Conservation (phyloP, 2,888 invertebrate species). For the Lacanobia wlatinum region DNA sequence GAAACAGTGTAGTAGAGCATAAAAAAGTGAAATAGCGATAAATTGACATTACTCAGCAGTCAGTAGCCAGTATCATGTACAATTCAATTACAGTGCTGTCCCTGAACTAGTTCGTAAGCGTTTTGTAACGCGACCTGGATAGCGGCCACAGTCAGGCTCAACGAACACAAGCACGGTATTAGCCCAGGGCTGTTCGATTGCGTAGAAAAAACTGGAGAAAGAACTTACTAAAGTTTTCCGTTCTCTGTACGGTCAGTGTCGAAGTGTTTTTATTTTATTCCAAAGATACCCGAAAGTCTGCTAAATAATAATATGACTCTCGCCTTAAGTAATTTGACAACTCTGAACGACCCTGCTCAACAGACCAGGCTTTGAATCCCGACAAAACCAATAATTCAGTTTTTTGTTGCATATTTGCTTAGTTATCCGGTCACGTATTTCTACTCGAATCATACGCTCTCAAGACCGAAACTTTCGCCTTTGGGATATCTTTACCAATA, state of each 20-base stretch:
- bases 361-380: conserved; percentile 58
- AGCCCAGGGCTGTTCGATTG: conserved; percentile 44
- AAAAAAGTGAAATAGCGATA: conserved; percentile 49
- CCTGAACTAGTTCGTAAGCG: conserved; percentile 86
- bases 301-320: not conserved
- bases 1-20: conserved; percentile 32
- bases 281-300: not conserved
- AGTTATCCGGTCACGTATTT: conserved; percentile 43
- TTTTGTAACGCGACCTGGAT: conserved; percentile 87
- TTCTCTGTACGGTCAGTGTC: not conserved
- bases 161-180: conserved; percentile 35
- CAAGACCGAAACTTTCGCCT: conserved; percentile 42
- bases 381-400: conserved; percentile 67
- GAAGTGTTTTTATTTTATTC: not conserved
- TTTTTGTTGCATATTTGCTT: conserved; percentile 64
- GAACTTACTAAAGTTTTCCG: not conserved
- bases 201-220: conserved; percentile 8
- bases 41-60: conserved; percentile 63
- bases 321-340: not conserved
- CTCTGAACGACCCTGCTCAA: not conserved
- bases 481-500: conserved; percentile 25
- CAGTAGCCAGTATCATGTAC: conserved; percentile 75
- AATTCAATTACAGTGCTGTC: conserved; percentile 84
- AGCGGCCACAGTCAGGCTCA: conserved; percentile 74
- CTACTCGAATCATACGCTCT: conserved; percentile 26